phyloP scores from a whole-genome alignment of 2,797 vertebrate genomes.

The Gorsachius magnificus region DNA sequence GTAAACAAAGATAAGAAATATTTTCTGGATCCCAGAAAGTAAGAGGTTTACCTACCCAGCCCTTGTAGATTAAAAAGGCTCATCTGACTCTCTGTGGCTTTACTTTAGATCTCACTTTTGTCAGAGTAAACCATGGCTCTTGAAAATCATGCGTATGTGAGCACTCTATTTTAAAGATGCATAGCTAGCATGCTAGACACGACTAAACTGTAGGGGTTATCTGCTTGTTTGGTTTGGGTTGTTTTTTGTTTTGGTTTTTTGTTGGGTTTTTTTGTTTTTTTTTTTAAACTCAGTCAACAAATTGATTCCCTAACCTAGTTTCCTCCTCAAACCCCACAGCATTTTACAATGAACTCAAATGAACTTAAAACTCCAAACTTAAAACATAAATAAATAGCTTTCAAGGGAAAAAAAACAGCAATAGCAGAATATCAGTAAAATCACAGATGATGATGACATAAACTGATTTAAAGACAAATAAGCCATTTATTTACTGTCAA shows the following conservation, averaged over 20 bases:
- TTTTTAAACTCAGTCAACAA: conserved; percentile 30
- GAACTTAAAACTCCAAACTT: conserved; percentile 45
- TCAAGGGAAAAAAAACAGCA: not conserved
- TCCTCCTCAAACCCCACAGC: conserved; percentile 52
- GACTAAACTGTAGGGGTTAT: not conserved
- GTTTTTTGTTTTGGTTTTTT: too few relatives aligned
- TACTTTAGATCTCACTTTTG: not conserved
- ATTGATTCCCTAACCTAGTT: conserved; percentile 68
- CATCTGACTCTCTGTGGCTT: not conserved
- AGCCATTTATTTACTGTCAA: not conserved
- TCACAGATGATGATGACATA: not conserved
- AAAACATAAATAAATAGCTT: not conserved
- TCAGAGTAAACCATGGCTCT: not conserved
- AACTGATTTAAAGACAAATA: not conserved
- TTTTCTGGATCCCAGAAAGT: not conserved
- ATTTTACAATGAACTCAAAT: conserved; percentile 57
- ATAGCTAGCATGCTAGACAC: not conserved
- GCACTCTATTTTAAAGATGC: not conserved
- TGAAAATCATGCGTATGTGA: not conserved
- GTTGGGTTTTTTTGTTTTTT: not conserved
- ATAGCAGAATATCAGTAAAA: not conserved
- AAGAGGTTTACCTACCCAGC: not conserved
- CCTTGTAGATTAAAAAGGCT: not conserved
- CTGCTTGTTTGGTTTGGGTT: not conserved
- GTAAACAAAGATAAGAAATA: not conserved